Conservation (phyloP, 2,113 vertebrate species). For the Loxodonta africana region DNA sequence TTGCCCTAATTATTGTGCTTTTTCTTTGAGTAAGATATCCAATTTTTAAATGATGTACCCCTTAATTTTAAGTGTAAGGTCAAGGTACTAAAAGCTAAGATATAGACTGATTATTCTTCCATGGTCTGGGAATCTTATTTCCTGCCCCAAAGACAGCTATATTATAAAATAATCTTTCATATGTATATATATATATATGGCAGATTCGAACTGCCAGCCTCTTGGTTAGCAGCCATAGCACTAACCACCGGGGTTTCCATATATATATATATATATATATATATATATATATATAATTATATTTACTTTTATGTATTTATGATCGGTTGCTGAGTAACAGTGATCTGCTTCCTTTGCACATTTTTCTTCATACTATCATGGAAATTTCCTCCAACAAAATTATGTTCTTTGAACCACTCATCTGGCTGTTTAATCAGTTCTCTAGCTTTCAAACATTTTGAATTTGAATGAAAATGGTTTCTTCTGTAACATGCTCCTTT, state of each 20-base stretch:
- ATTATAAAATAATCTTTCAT: not conserved
- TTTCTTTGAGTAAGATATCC: not conserved
- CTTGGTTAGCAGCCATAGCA: too few species aligned
- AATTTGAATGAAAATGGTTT: slow-evolving; percentile 57
- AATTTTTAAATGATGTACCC: slow-evolving; percentile 7
- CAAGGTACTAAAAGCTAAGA: not conserved
- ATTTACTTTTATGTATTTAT: not conserved
- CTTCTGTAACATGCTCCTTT: slow-evolving; percentile 48
- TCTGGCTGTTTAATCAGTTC: slow-evolving; percentile 5
- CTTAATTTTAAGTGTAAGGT: slow-evolving; percentile 47
- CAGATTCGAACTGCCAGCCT: too few species aligned
- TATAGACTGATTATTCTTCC: not conserved
- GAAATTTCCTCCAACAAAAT: not conserved
- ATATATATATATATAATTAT: not conserved
- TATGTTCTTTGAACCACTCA: not conserved
- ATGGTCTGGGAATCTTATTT: slow-evolving; percentile 7
- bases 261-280: not conserved
- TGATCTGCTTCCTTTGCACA: not conserved
- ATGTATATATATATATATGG: not conserved
- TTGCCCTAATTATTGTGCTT: not conserved
- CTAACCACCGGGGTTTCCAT: too few species aligned
- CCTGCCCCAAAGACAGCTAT: not conserved
- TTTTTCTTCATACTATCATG: not conserved
- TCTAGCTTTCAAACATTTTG: slow-evolving; percentile 14
- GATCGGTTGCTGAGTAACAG: not conserved